Percentiles rank a stretch among this genome's conserved stretches.
Evolutionary conservation across 2,888 invertebrate genomes (phyloP).

Genomic region (Neuroscelio doddi): DNA sequence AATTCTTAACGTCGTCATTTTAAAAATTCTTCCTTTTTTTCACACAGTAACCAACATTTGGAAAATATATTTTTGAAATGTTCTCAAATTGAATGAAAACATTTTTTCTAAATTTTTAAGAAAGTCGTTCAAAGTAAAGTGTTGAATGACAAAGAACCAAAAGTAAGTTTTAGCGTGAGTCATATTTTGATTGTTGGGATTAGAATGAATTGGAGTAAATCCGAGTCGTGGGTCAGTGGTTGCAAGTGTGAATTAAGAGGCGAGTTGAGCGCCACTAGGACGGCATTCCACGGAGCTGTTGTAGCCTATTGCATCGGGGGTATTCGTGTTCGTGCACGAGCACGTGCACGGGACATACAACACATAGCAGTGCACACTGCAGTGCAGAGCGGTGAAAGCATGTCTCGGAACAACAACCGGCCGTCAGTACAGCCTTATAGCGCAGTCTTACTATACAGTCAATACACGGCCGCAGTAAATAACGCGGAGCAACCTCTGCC

Average conservation of each 20-base stretch:
- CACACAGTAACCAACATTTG: too few species aligned
- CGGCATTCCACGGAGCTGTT: slow-evolving; percentile 69
- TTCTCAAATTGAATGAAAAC: too few species aligned
- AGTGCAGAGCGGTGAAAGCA: slow-evolving; percentile 45
- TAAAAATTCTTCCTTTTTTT: too few species aligned
- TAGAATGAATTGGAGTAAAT: slow-evolving; percentile 3
- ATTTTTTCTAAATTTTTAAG: too few species aligned
- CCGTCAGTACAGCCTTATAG: slow-evolving; percentile 48
- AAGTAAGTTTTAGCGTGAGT: background rate
- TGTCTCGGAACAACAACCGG: slow-evolving; percentile 48
- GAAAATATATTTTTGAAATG: too few species aligned
- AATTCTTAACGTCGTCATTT: too few species aligned
- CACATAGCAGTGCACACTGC: slow-evolving; percentile 48
- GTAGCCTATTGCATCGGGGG: slow-evolving; percentile 60
- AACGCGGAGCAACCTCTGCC: slow-evolving; percentile 36
- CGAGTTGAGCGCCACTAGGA: slow-evolving; percentile 72
- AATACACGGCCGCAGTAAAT: slow-evolving; percentile 48
- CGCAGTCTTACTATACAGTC: slow-evolving; percentile 46
- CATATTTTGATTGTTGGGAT: slow-evolving; percentile 3
- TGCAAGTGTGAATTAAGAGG: slow-evolving; percentile 67
- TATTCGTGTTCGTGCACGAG: slow-evolving; percentile 53
- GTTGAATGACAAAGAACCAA: background rate
- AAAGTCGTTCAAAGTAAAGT: too few species aligned
- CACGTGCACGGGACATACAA: slow-evolving; percentile 55
- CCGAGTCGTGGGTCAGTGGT: slow-evolving; percentile 3